Conservation (phyloP, 2,888 invertebrate genomes). For the Phrixothrix hirtus region DNA sequence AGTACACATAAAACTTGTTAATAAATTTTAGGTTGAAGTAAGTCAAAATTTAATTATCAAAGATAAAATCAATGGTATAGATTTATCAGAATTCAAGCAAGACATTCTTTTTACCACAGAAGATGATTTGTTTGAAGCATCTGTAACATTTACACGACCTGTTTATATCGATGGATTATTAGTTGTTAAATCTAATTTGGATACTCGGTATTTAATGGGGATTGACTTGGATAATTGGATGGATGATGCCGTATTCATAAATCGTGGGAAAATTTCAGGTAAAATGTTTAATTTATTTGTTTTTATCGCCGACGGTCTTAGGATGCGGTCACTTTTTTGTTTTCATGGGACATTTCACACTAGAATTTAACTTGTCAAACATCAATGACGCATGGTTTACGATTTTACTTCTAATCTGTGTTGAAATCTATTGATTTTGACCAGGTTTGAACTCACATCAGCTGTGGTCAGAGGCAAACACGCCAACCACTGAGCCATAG, state of each 20-base stretch:
- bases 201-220: slow-evolving; percentile 49
- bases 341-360: no score
- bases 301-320: no score
- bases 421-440: no score
- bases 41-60: slow-evolving; percentile 43
- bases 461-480: no score
- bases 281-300: no score
- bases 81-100: slow-evolving; percentile 49
- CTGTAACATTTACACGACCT: slow-evolving; percentile 50
- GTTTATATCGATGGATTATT: slow-evolving; percentile 41
- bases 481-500: no score
- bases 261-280: slow-evolving; percentile 50
- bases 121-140: slow-evolving; percentile 45
- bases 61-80: slow-evolving; percentile 45
- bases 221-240: slow-evolving; percentile 55
- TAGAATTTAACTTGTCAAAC: no score
- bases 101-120: slow-evolving; percentile 54
- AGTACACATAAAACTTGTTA: neutral
- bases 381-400: no score
- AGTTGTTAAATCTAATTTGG: slow-evolving; percentile 44
- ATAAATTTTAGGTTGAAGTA: slow-evolving; percentile 46
- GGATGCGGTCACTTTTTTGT: no score
- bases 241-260: slow-evolving; percentile 54
- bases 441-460: no score
- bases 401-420: no score